Conservation (phyloP, 2,113 vertebrate genomes). For the Crotalus viridis region DNA sequence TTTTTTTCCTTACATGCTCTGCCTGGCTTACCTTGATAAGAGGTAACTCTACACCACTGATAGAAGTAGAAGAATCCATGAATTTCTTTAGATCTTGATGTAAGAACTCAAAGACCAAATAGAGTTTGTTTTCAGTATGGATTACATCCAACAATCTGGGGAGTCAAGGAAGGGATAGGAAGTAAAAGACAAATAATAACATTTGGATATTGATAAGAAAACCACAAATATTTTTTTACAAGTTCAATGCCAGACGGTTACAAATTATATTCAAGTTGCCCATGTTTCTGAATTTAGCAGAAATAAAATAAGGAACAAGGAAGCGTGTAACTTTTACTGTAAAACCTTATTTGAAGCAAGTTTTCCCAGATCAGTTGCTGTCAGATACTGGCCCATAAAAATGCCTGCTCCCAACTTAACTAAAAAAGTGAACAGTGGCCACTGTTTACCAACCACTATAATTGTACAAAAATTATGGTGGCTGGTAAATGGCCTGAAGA, state of each 20-base stretch:
- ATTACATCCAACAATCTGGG: constrained; percentile 90
- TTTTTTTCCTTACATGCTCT: accelerated
- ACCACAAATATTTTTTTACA: background rate
- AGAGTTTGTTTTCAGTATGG: constrained; percentile 96
- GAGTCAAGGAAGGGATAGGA: background rate
- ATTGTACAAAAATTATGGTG: background rate
- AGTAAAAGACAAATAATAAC: background rate
- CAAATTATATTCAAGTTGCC: background rate
- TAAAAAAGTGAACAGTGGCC: background rate
- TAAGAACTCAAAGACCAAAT: constrained; percentile 95
- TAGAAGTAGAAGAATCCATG: constrained; percentile 85
- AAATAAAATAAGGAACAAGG: background rate
- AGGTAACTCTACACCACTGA: constrained; percentile 87
- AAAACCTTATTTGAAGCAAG: background rate
- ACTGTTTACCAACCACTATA: background rate
- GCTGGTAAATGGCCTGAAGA: background rate
- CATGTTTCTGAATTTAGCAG: background rate
- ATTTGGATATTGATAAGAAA: background rate
- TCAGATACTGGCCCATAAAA: background rate
- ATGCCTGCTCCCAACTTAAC: background rate
- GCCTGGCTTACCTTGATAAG: constrained; percentile 85
- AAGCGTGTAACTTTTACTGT: background rate
- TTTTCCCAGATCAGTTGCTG: background rate
- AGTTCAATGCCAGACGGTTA: background rate
- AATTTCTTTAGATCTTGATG: constrained; percentile 97